phyloP scores from a whole-genome alignment of 2,113 vertebrate genomes.

The Prunella himalayana region DNA sequence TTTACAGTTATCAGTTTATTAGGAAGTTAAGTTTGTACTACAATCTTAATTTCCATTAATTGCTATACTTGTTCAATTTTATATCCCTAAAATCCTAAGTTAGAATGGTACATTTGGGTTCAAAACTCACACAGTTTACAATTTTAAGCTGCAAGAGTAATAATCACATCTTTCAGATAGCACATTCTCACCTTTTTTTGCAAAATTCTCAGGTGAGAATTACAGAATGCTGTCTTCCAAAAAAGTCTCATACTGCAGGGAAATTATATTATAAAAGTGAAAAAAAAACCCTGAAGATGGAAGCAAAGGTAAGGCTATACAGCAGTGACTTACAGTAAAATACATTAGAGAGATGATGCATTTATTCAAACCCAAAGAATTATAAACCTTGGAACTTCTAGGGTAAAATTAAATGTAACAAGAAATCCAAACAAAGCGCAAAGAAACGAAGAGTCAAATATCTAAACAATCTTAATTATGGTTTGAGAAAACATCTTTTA shows the following conservation, averaged over 20 bases:
- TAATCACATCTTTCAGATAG: not conserved
- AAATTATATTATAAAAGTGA: not conserved
- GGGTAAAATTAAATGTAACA: not conserved
- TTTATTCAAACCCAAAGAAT: not conserved
- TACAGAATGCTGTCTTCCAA: not conserved
- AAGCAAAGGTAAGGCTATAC: not conserved
- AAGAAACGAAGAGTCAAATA: not conserved
- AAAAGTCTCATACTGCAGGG: not conserved
- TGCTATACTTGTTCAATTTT: not conserved
- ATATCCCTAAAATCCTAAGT: not conserved
- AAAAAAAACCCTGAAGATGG: not conserved
- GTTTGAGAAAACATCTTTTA: not conserved
- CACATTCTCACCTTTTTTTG: not conserved
- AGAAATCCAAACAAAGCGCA: not conserved
- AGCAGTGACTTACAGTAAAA: not conserved
- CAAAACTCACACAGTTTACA: not conserved
- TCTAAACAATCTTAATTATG: not conserved
- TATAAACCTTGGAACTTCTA: not conserved
- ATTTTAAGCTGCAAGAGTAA: not conserved
- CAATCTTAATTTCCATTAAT: not conserved
- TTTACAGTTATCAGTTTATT: not conserved
- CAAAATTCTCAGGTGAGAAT: not conserved
- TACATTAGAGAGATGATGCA: not conserved
- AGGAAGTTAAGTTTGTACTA: not conserved
- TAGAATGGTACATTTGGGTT: not conserved